phyloP scores from a whole-genome alignment of 1,140 invertebrate species.

The Probaryconus sp. region DNA sequence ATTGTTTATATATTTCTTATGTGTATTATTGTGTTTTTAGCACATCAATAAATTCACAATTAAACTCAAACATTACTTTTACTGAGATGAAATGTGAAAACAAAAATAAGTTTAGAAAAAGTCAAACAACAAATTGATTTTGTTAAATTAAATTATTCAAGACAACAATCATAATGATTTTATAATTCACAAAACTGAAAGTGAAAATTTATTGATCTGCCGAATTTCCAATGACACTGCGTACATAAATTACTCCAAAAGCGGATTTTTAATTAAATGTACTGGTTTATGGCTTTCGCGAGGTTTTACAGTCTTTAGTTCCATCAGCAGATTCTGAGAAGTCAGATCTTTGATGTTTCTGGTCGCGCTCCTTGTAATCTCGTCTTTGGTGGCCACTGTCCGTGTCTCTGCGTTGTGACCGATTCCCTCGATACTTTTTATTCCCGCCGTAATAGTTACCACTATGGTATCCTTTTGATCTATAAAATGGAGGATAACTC shows the following conservation, averaged over 20 bases:
- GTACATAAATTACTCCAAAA: conserved; percentile 1
- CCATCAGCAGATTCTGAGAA: conserved; percentile 57
- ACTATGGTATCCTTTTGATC: conserved; percentile 67
- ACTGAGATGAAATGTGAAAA: too few species aligned
- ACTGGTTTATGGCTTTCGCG: conserved; percentile 40
- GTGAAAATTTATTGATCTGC: too few species aligned
- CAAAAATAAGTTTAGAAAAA: too few species aligned
- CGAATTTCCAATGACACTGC: too few species aligned
- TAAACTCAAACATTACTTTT: too few species aligned
- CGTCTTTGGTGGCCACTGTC: conserved; percentile 69
- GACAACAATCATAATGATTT: too few species aligned
- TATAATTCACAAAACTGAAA: too few species aligned
- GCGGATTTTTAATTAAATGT: conserved; percentile 5
- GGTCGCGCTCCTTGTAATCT: conserved; percentile 69
- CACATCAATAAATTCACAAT: too few species aligned
- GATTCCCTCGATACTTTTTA: conserved; percentile 71
- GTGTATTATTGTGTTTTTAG: too few species aligned
- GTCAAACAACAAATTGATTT: too few species aligned
- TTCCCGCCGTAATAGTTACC: conserved; percentile 67
- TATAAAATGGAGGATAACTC: conserved; percentile 68
- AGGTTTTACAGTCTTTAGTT: conserved; percentile 61
- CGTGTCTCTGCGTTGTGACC: conserved; percentile 66
- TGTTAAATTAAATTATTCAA: too few species aligned
- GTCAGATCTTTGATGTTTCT: conserved; percentile 63
- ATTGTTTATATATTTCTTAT: too few species aligned